Evolutionary conservation across 2,888 invertebrate genomes (phyloP), one percentile per base, ranked within the genome.

Genomic region (Lasioglossum malachurum): DNA sequence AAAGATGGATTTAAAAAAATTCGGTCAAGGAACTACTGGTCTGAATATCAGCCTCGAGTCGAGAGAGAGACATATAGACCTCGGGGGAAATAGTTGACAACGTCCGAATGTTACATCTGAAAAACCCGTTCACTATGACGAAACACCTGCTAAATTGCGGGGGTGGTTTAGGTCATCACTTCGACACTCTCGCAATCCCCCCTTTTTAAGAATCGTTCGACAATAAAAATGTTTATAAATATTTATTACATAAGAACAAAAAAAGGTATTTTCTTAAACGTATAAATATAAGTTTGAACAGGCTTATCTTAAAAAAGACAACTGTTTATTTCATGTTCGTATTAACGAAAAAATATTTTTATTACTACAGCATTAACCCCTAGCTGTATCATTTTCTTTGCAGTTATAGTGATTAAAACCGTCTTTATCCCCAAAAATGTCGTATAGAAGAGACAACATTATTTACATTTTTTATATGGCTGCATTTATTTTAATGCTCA

Each of bases 1-100:
- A 74, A 74, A 74, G 73, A 74, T 74, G 73, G 73, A 49, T 49
- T 74, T 38, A 49, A 74, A 49, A 74, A 74, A 74, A 49, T 74
- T 74, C 73, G 73, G 73, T 74, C 73, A 74, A 74, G 73, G 73
- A 74, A 74, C 73, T 35, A 49, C 31, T 49, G 73, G 31, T 74
- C 49, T 74, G 35, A 49, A 74, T 31, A 74, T 31, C 73, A 74
- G 35, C 73, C 23, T 31, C 73, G 73, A 73, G 31, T 4, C 27
- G 46, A 74, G 49, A 12, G 23, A 64, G 64, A 64, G 31, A 60
- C 12, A 49, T 35, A 73, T 73, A 46, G 31, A 73, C 46, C 46
- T 73, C 46, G 73, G 23, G 4, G 73, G 4, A 73, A n/a, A 46
- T 31, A 73, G 27, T 73, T 31, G 19, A 23, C 69, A 23, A 69